Base-by-base conservation (phyloP, 2,113 vertebrate species). In the Eublepharis macularius region DNA sequence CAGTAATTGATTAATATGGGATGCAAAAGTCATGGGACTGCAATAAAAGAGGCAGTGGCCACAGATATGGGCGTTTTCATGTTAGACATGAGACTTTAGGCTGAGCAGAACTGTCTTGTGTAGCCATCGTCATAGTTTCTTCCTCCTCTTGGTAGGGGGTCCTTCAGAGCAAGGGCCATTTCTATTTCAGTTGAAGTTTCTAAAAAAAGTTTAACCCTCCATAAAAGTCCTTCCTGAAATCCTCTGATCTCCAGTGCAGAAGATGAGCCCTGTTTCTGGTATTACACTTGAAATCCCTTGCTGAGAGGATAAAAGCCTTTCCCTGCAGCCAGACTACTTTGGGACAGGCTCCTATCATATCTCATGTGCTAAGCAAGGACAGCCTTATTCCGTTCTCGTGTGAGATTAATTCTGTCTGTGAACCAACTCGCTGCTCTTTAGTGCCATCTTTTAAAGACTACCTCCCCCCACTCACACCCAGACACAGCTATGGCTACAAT, bases 251-350 rank as follows among this genome's bases (percentile, higher is more conserved):
- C 45, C 10, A 47, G 10, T 47, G 45, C 45, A 47, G 45, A 72
- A 81, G 86, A 89, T 92, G 91, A 93, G 90, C 89, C 90, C 75
- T 57, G 39, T 21, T 79, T 86, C 60, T n/a, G 68, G 54, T 86
- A 72, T 51, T 39, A 76, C 83, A 16, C 60, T 14, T 90, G 88
- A 84, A 85, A 63, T 83, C 54, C 36, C 39, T 0, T 0, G 0
- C 65, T 88, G 34, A 36, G 88, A 91, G 89, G 92, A 92, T 89
- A 75, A 94, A 91, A 90, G 90, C 79, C 45, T 77, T 86, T 82
- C 79, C 89, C 91, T 87, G 91, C 84, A 94, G 90, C 87, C 88
- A 81, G 63, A 1, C 70, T 73, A 41, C 86, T 82, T 76, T 74
- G 88, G 43, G 81, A 86, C n/a, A 32, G 3, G 63, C 63, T 76